Evolutionary conservation across 2,113 vertebrate species (phyloP), one percentile per base, ranked within the genome.

Genomic region (Pterocles gutturalis): DNA sequence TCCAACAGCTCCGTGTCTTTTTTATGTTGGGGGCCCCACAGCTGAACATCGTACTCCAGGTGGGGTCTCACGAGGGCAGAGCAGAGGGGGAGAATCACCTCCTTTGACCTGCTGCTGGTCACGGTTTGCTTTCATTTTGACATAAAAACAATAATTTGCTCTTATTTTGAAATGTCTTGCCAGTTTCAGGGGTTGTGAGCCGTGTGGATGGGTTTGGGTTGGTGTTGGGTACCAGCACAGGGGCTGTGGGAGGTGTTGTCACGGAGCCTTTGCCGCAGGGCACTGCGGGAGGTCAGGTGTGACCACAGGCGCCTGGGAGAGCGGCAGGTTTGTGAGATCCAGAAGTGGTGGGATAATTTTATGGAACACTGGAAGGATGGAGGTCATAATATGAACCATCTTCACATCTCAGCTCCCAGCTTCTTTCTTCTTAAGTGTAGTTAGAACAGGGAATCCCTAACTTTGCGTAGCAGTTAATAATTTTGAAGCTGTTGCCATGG

Each of bases 251-350:
- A 29, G 18, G 10, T 54, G 28, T 4, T 0, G 4, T 15, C 14
- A 34, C 3, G 1, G 25, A 73, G 66, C 31, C 46, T 43, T 57
- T 2, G 0, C 3, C 0, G 1, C 1, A n/a, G 34, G 65, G 17
- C 5, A 28, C 28, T 17, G 43, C 43, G 78, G 58, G 16, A 67
- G 58, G 10, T 21, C 61, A 6, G 43, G 9, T 17, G 9, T 16
- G 29, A 11, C 31, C 4, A 3, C 24, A 28, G n/a, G 43, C 38
- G 36, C 1, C 0, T 11, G 29, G 9, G 5, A 29, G 26, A 22
- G 45, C 28, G 29, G 62, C 5, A 20, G 11, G 7, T 46, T 58
- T 46, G 10, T 45, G 64, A 62, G 36, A 11, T 54, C 46, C 83
- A 38, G 13, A 26, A 78, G 73, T 1, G 22, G 26, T 12, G 34